These are phyloP conservation scores for Sebastes hubbsi DNA, from an alignment of 2,797 vertebrate genomes.

Conservation along the genomic window DNA sequence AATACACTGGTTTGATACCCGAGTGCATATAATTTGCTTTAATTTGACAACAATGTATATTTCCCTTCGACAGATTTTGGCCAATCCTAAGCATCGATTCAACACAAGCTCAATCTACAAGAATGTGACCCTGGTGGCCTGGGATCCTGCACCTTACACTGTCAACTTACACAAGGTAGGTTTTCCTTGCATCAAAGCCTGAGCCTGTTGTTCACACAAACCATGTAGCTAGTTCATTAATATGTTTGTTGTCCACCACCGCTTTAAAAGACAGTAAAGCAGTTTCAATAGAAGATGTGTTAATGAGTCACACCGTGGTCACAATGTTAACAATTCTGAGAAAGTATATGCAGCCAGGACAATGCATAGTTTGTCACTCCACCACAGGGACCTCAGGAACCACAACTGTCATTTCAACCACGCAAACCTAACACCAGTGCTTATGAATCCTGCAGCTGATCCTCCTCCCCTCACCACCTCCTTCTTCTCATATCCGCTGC, in stretches of 20 bases:
- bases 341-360: background rate
- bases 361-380: background rate
- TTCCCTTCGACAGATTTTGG: slow-evolving; percentile 77
- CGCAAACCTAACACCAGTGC: background rate
- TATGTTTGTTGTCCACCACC: too few species aligned
- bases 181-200: background rate
- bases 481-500: background rate
- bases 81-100: slow-evolving; percentile 91
- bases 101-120: slow-evolving; percentile 93
- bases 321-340: background rate
- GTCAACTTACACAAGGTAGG: slow-evolving; percentile 92
- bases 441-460: background rate
- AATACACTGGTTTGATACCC: background rate
- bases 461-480: background rate
- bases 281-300: background rate
- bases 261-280: background rate
- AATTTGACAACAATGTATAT: background rate
- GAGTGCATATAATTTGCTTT: background rate
- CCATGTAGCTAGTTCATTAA: background rate
- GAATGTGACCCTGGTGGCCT: slow-evolving; percentile 94
- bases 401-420: background rate
- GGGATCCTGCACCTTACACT: slow-evolving; percentile 96
- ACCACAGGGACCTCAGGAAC: background rate
- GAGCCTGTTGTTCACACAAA: background rate
- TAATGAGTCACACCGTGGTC: background rate